These are phyloP conservation scores for Drosophila eohydei DNA, from an alignment of 2,888 invertebrate species.

Conservation along the genomic window DNA sequence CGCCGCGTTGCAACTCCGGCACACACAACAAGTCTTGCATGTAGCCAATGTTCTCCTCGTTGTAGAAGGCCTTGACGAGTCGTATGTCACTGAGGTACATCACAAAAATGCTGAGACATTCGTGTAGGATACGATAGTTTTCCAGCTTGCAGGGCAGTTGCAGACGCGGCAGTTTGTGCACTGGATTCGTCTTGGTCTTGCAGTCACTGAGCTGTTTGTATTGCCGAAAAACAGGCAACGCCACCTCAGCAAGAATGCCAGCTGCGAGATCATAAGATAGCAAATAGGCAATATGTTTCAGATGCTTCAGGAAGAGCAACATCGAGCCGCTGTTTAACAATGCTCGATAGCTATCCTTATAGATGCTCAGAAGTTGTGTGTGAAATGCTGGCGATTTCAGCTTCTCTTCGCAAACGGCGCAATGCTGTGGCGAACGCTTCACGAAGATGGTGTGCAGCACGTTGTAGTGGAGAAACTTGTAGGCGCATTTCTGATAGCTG, in stretches of 20 bases:
- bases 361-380: constrained; percentile 68
- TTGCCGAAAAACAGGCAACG: constrained; percentile 82
- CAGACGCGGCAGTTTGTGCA: constrained; percentile 33
- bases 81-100: constrained; percentile 83
- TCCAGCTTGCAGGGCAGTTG: constrained; percentile 37
- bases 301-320: constrained; percentile 80
- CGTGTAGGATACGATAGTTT: constrained; percentile 68
- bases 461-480: constrained; percentile 81
- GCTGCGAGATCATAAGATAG: constrained; percentile 79
- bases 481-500: constrained; percentile 78
- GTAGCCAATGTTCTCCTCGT: constrained; percentile 82
- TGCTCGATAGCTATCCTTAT: constrained; percentile 60
- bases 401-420: constrained; percentile 81
- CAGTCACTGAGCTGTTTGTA: constrained; percentile 64
- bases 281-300: constrained; percentile 82
- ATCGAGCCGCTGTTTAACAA: constrained; percentile 56
- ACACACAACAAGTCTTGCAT: constrained; percentile 81
- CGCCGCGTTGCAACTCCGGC: constrained; percentile 80
- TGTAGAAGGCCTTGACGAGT: constrained; percentile 83
- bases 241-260: constrained; percentile 82
- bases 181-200: neutral
- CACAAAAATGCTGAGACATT: constrained; percentile 83
- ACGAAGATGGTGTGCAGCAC: constrained; percentile 79
- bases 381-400: constrained; percentile 80
- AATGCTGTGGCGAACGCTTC: constrained; percentile 52